phyloP scores from a whole-genome alignment of 2,113 vertebrate species.

The Aplodontia rufa region DNA sequence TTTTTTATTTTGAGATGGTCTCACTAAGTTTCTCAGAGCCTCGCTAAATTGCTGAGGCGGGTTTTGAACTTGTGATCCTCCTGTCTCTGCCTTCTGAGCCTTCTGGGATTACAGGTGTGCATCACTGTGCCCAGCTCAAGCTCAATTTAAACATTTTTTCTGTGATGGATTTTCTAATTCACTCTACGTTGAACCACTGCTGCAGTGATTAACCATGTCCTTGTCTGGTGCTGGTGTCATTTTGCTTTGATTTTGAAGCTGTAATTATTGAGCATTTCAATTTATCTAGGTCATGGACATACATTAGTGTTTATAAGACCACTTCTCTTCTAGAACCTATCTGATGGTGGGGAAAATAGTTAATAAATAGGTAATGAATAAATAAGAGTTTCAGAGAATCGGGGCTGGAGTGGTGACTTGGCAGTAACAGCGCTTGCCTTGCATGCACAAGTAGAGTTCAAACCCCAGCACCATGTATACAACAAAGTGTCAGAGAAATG shows the following conservation, averaged over 20 bases:
- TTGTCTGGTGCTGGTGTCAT: background rate
- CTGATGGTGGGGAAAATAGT: background rate
- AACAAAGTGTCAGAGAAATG: too few relatives aligned
- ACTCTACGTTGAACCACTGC: background rate
- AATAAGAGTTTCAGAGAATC: background rate
- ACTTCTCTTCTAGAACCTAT: background rate
- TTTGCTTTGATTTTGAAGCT: background rate
- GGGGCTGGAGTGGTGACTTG: too few relatives aligned
- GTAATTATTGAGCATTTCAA: background rate
- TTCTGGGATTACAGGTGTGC: too few relatives aligned
- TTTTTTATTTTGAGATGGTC: too few relatives aligned
- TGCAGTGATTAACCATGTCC: background rate
- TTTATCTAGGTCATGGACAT: background rate
- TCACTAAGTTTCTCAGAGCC: too few relatives aligned
- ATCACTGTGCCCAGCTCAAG: too few relatives aligned
- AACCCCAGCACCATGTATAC: too few relatives aligned
- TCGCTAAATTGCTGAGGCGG: too few relatives aligned
- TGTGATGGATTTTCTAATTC: background rate
- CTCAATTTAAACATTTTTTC: background rate
- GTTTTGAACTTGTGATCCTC: too few relatives aligned
- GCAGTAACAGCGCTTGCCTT: too few relatives aligned
- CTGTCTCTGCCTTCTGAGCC: too few relatives aligned
- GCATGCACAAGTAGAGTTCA: too few relatives aligned
- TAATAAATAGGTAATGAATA: background rate
- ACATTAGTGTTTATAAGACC: background rate